A percentile compares a stretch with the other conserved stretches of the same genome.
Conservation (phyloP, 2,113 vertebrate species). For the Hemiscyllium ocellatum region DNA sequence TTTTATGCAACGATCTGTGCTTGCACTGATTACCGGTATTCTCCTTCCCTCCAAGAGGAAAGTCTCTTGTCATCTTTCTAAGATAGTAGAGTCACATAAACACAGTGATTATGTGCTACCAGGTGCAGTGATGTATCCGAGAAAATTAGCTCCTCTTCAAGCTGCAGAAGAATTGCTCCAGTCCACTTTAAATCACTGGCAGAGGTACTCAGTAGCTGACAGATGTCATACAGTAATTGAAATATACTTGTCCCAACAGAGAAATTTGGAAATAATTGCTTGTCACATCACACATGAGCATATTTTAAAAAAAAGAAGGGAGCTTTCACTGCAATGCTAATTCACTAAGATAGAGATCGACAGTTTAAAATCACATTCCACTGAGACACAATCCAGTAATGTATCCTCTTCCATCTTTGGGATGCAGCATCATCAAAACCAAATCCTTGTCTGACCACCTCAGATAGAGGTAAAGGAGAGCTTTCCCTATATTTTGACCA, state of each 20-base stretch:
- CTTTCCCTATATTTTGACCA: neutral
- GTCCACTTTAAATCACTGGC: neutral
- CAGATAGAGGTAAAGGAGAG: neutral
- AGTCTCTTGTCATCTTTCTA: neutral
- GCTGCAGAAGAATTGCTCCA: neutral
- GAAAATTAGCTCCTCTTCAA: conserved; percentile 4
- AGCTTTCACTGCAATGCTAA: neutral
- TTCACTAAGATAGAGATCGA: neutral
- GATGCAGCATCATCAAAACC: neutral
- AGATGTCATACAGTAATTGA: neutral
- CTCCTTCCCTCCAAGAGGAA: neutral
- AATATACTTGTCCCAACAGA: neutral
- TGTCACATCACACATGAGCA: neutral
- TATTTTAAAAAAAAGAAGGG: neutral
- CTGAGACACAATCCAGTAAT: neutral
- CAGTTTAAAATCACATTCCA: neutral
- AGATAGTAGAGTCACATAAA: neutral
- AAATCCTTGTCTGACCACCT: neutral
- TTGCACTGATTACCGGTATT: neutral
- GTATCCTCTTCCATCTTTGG: neutral
- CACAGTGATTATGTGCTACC: neutral
- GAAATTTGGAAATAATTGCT: conserved; percentile 2
- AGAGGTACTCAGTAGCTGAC: neutral
- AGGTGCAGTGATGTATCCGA: neutral
- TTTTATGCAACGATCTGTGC: no score